Evolutionary conservation across 2,113 vertebrate genomes (phyloP).

Genomic region (Rhodinocichla rosea): DNA sequence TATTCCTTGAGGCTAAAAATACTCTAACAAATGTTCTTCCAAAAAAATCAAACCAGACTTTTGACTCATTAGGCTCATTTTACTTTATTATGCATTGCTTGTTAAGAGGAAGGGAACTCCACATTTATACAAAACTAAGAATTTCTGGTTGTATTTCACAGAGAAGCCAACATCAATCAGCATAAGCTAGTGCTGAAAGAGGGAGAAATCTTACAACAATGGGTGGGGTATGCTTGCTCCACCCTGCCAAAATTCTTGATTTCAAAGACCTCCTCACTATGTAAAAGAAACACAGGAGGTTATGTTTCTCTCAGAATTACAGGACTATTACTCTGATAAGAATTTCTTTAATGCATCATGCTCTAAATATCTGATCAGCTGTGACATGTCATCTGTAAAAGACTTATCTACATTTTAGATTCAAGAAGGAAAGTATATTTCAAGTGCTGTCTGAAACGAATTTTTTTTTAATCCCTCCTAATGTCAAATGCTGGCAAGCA

Average conservation of each 20-base stretch:
- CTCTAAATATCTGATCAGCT: neutral
- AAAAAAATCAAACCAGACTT: neutral
- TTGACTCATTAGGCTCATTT: neutral
- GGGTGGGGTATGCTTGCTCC: neutral
- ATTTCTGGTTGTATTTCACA: neutral
- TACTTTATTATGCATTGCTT: neutral
- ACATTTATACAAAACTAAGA: neutral
- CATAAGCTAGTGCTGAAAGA: neutral
- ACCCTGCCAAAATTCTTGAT: neutral
- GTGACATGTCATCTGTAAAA: neutral
- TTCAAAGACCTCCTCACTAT: accelerated
- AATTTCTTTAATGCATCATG: neutral
- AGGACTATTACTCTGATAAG: neutral
- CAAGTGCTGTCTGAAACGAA: neutral
- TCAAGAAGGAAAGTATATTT: neutral
- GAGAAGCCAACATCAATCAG: neutral
- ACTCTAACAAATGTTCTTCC: neutral
- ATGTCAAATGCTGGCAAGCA: neutral
- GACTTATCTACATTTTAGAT: neutral
- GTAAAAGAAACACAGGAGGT: neutral
- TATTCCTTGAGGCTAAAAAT: neutral
- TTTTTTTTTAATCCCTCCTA: neutral
- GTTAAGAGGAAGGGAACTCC: neutral
- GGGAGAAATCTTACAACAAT: neutral
- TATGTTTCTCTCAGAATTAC: neutral